phyloP scores from a whole-genome alignment of 2,797 vertebrate species.

The Pantherophis vulpinus region DNA sequence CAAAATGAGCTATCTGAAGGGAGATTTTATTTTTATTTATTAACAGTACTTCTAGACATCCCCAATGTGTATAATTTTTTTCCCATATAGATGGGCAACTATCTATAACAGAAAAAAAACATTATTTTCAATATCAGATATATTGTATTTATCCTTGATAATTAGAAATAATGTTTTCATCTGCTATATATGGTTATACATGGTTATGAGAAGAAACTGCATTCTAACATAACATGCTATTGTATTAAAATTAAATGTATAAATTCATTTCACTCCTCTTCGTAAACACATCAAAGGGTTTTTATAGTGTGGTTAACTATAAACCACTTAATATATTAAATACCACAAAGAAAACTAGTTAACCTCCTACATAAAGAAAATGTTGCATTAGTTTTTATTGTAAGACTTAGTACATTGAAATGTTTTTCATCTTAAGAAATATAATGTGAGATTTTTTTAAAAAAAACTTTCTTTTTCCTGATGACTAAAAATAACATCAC shows the following conservation, averaged over 20 bases:
- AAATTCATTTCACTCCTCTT: slow-evolving; percentile 56
- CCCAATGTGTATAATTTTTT: neutral
- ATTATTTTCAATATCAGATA: neutral
- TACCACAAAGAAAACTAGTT: slow-evolving; percentile 16
- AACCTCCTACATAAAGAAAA: slow-evolving; percentile 33
- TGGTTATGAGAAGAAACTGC: slow-evolving; percentile 21
- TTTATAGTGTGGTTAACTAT: slow-evolving; percentile 43
- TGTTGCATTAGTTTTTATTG: neutral
- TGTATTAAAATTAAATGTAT: slow-evolving; percentile 47
- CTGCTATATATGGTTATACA: slow-evolving; percentile 22
- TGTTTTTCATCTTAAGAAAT: neutral
- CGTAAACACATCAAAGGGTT: slow-evolving; percentile 42
- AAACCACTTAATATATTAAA: slow-evolving; percentile 56
- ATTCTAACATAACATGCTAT: slow-evolving; percentile 47
- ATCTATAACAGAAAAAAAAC: neutral
- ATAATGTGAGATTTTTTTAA: neutral
- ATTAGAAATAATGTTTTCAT: slow-evolving; percentile 47
- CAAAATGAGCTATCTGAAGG: neutral
- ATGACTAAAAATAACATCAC: slow-evolving; percentile 64
- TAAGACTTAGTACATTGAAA: neutral
- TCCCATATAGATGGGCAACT: neutral
- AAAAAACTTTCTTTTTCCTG: slow-evolving; percentile 50
- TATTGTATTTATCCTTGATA: slow-evolving; percentile 8
- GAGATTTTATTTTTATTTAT: neutral
- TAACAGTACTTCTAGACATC: neutral